Percentiles rank a stretch among this genome's conserved stretches.
Evolutionary conservation across 1,140 invertebrate species (phyloP).

Genomic region (Dendroctonus ponderosae): DNA sequence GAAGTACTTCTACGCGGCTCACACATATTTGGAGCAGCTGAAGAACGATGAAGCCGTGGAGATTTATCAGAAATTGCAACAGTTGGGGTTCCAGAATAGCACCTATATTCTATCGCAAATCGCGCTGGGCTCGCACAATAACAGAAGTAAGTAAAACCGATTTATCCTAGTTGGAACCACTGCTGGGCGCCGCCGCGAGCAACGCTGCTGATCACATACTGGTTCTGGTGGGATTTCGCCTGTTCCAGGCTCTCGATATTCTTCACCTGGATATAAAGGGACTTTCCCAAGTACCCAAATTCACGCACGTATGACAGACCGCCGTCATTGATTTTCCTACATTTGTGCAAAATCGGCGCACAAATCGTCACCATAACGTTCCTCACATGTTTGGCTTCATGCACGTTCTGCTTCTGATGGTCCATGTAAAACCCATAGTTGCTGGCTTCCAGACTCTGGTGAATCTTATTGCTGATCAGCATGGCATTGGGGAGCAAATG

Average conservation of each 20-base stretch:
- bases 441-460: conserved; percentile 31
- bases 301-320: conserved; percentile 33
- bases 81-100: conserved; percentile 81
- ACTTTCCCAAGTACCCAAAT: conserved; percentile 40
- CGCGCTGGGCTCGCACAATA: conserved; percentile 89
- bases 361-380: conserved; percentile 34
- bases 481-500: conserved; percentile 31
- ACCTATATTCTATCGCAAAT: conserved; percentile 90
- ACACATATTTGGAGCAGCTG: conserved; percentile 88
- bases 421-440: conserved; percentile 19
- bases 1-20: conserved; percentile 87
- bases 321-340: conserved; percentile 30
- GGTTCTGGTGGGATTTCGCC: conserved; percentile 17
- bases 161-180: not conserved
- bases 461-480: conserved; percentile 32
- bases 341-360: conserved; percentile 37
- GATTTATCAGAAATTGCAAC: conserved; percentile 74
- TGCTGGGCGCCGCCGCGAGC: not conserved
- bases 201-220: conserved; percentile 3
- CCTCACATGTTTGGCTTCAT: conserved; percentile 36
- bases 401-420: conserved; percentile 33
- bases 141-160: conserved; percentile 66
- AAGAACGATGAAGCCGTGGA: conserved; percentile 86
- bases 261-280: conserved; percentile 37
- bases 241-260: conserved; percentile 32